phyloP scores from a whole-genome alignment of 2,113 vertebrate genomes.

The Onychorhynchus coronatus region DNA sequence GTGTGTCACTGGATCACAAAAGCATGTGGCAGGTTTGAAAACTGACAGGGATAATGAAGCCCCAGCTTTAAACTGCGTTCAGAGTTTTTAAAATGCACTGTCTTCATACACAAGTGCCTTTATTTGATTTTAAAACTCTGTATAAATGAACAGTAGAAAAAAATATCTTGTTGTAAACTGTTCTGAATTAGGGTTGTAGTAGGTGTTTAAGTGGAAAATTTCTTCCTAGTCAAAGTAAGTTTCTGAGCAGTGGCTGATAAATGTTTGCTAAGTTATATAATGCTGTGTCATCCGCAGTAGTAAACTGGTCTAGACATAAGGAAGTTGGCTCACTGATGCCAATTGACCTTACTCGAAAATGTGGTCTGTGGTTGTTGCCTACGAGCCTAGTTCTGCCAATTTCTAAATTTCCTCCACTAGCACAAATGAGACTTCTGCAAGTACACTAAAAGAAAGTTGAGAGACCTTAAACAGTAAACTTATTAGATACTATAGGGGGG shows the following conservation, averaged over 20 bases:
- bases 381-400: background rate
- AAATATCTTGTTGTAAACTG: background rate
- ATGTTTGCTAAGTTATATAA: constrained; percentile 14
- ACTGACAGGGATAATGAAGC: background rate
- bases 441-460: background rate
- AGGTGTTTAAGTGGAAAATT: background rate
- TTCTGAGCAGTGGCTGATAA: constrained; percentile 10
- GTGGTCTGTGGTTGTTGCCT: background rate
- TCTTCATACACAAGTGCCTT: background rate
- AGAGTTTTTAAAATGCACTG: background rate
- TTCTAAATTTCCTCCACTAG: background rate
- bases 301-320: constrained; percentile 37
- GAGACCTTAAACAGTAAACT: background rate
- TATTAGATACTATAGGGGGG: fast-evolving
- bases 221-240: constrained; percentile 14
- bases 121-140: background rate
- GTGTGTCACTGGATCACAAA: constrained; percentile 14
- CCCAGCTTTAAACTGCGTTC: background rate
- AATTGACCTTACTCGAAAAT: background rate
- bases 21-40: background rate
- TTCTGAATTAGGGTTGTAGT: background rate
- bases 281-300: background rate
- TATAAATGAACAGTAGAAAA: background rate
- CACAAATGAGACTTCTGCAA: background rate
- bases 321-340: constrained; percentile 31